Evolutionary conservation across 2,113 vertebrate genomes (phyloP).

Genomic region (Ciconia stormi): DNA sequence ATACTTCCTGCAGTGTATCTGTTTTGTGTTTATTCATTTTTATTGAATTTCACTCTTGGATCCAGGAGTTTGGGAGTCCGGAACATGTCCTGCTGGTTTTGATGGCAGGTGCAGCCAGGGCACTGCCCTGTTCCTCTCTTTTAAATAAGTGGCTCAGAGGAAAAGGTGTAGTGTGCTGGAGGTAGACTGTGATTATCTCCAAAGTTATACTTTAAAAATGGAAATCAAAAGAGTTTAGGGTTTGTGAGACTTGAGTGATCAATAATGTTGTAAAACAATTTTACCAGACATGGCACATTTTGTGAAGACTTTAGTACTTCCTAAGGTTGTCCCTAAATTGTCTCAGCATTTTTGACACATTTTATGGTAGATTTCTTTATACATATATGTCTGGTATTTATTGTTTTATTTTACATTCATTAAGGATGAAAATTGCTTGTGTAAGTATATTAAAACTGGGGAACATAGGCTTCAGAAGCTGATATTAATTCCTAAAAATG

Average conservation of each 20-base stretch:
- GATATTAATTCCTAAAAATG: background rate
- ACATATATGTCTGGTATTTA: background rate
- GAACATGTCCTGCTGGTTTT: rapidly evolving
- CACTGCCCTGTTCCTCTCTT: background rate
- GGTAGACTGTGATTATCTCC: background rate
- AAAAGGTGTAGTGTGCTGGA: background rate
- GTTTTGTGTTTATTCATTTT: background rate
- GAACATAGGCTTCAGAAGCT: background rate
- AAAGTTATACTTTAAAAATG: background rate
- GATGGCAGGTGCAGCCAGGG: background rate
- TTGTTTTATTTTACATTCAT: background rate
- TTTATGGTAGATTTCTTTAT: background rate
- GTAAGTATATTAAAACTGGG: background rate
- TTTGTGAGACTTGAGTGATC: background rate
- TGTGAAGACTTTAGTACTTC: background rate
- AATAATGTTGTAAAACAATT: background rate
- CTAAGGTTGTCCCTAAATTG: background rate
- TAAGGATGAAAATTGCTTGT: background rate
- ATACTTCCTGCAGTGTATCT: background rate
- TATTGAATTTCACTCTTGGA: background rate
- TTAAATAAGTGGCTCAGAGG: background rate
- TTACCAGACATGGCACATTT: background rate
- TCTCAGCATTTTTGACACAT: background rate
- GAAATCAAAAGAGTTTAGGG: background rate
- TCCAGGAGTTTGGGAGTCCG: rapidly evolving